Percentiles rank a stretch among this genome's conserved stretches.
phyloP scores from a whole-genome alignment of 2,113 vertebrate genomes.

The Gopherus flavomarginatus region DNA sequence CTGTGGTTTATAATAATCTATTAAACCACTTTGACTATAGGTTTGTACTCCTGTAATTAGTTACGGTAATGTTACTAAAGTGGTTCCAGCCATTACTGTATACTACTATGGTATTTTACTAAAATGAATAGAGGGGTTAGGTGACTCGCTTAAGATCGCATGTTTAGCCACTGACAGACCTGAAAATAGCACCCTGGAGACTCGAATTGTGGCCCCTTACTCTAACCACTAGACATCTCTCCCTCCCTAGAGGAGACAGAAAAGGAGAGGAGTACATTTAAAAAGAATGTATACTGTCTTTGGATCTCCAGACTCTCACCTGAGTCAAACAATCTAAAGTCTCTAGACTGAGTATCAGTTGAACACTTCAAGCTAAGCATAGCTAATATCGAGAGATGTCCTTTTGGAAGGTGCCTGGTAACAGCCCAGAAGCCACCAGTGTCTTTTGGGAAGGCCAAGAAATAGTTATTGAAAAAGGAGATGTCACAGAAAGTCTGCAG shows the following conservation, averaged over 20 bases:
- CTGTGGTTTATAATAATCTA: slow-evolving; percentile 36
- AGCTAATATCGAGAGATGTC: background rate
- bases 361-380: background rate
- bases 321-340: background rate
- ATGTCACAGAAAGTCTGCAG: background rate
- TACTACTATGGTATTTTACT: background rate
- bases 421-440: background rate
- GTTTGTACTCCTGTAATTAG: background rate
- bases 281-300: background rate
- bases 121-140: background rate
- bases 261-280: background rate
- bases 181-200: accelerated
- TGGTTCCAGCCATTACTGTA: background rate
- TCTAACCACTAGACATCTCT: accelerated
- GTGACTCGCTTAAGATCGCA: background rate
- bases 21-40: background rate
- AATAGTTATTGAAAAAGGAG: background rate
- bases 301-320: background rate
- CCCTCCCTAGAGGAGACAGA: background rate
- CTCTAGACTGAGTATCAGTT: accelerated
- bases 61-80: background rate
- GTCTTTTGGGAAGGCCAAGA: background rate
- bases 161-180: accelerated
- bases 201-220: accelerated
- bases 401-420: background rate